phyloP scores from a whole-genome alignment of 1,140 invertebrate genomes.

The Ceratosolen fusciceps region DNA sequence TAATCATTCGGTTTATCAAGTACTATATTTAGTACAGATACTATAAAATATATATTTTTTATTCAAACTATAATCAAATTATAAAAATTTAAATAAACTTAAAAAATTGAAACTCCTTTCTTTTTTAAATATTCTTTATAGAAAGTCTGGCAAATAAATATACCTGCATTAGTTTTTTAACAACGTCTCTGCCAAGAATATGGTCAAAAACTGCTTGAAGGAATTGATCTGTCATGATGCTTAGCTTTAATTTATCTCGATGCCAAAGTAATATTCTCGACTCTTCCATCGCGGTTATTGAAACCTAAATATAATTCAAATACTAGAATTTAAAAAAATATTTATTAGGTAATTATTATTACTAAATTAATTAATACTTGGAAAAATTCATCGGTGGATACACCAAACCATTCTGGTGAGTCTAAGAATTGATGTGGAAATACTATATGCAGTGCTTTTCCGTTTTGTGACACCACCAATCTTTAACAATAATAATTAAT shows the following conservation, averaged over 20 bases:
- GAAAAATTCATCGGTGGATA: conserved; percentile 89
- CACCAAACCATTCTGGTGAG: conserved; percentile 93
- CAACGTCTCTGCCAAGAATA: conserved; percentile 89
- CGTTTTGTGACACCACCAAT: conserved; percentile 89
- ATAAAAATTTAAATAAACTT: conserved; percentile 28
- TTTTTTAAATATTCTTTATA: background rate
- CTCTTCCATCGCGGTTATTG: conserved; percentile 90
- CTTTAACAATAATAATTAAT: conserved; percentile 70
- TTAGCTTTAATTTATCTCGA: conserved; percentile 86
- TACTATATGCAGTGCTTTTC: conserved; percentile 88
- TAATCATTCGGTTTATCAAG: conserved; percentile 17
- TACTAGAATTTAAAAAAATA: too few species aligned
- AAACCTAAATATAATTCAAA: conserved; percentile 74
- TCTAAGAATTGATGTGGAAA: conserved; percentile 92
- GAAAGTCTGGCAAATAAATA: conserved; percentile 47
- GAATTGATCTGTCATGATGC: conserved; percentile 87
- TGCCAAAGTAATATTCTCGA: conserved; percentile 89
- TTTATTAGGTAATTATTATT: too few species aligned
- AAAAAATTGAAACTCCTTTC: background rate
- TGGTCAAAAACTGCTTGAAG: conserved; percentile 89
- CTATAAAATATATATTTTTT: too few species aligned
- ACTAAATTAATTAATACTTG: conserved; percentile 67
- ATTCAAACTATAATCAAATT: conserved; percentile 36
- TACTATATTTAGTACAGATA: too few species aligned
- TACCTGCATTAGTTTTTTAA: conserved; percentile 92